Base-by-base conservation (phyloP, 2,113 vertebrate species). In the Brachyistius frenatus region DNA sequence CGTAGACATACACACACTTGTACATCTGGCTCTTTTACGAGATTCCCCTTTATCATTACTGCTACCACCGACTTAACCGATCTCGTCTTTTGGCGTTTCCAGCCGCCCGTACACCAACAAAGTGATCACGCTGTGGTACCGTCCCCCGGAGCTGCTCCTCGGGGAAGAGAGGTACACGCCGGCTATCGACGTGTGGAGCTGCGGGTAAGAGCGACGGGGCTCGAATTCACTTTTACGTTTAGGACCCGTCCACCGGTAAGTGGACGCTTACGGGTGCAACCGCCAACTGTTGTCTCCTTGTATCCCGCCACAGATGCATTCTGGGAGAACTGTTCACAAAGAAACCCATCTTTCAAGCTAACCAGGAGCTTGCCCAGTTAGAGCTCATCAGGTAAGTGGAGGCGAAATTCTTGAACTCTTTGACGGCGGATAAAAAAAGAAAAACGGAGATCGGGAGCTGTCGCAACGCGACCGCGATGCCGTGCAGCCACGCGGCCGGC, bases 91-190 rank as follows among this genome's bases (percentile, higher is more conserved):
- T n/a, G 47, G 49, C 49, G 7, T 56, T 68, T 73, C 16, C 90
- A 99, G 98, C 93, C 98, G 98, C n/a, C 98, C 98, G 0, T 99
- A 99, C 89, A 99, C 98, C 71, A 99, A 99, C 84, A 99, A 99
- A 95, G 98, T 99, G 80, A 99, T 99, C 88, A 99, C 98, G 0
- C 90, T 99, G 16, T 99, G 98, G 98, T 99, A 99, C 93, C 97
- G 98, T 14, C 98, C 98, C 50, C 98, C 98, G 0, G 98, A 99
- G 71, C 87, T 99, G 87, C 95, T 99, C 63, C 93, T 99, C 76
- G 98, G 98, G 46, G 98, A 99, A 87, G 98, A 99, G 75, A 93
- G 97, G 58, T 99, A 99, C 87, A 97, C 97, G 0, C 98, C 98
- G 0, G 98, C 98, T 75, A 99, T 99, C 35, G 98, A 99, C 35